A percentile compares a stretch with the other conserved stretches of the same genome.
These are phyloP conservation scores for Orgyia antiqua DNA, from an alignment of 2,888 invertebrate species.

Conservation along the genomic window DNA sequence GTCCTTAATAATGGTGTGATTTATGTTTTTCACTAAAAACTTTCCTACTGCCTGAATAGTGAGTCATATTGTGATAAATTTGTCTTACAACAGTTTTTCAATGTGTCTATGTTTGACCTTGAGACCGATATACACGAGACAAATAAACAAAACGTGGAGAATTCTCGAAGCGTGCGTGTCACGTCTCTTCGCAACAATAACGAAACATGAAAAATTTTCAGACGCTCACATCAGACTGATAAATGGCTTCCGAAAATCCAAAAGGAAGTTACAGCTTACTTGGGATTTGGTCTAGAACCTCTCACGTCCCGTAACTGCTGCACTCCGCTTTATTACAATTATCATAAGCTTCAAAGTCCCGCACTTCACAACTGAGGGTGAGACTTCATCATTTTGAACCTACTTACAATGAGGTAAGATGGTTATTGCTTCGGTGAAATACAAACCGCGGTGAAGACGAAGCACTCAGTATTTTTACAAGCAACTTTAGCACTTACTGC, in stretches of 20 bases:
- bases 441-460: constrained; percentile 66
- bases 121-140: constrained; percentile 43
- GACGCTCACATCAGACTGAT: constrained; percentile 78
- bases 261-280: constrained; percentile 80
- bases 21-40: too few species aligned
- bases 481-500: constrained; percentile 61
- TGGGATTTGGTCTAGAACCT: constrained; percentile 79
- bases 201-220: constrained; percentile 79
- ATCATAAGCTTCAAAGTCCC: constrained; percentile 79
- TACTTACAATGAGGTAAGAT: constrained; percentile 70
- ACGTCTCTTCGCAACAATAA: constrained; percentile 68
- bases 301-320: constrained; percentile 79
- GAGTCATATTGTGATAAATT: too few species aligned
- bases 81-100: too few species aligned
- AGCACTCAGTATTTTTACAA: constrained; percentile 44
- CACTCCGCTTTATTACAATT: constrained; percentile 79
- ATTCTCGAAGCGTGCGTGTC: constrained; percentile 57
- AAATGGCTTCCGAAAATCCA: constrained; percentile 80
- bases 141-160: constrained; percentile 55
- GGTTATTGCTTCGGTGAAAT: constrained; percentile 75
- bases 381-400: constrained; percentile 75
- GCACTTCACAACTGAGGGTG: constrained; percentile 60
- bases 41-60: too few species aligned
- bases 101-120: constrained; percentile 32
- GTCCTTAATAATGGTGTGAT: too few species aligned